phyloP scores from a whole-genome alignment of 2,888 invertebrate genomes.

The Eristalinus sepulchralis region DNA sequence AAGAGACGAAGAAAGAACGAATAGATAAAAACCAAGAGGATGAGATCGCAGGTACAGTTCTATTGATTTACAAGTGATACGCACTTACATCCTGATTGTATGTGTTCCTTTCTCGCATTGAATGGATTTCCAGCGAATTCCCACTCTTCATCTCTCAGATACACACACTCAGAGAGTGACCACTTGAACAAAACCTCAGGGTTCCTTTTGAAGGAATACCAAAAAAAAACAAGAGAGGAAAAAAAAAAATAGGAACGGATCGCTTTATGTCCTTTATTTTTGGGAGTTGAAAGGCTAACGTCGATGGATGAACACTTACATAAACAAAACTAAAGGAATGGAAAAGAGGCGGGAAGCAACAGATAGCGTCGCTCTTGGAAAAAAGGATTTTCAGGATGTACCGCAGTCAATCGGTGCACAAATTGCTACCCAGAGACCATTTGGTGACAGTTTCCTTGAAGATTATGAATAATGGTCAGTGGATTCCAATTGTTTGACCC shows the following conservation, averaged over 20 bases:
- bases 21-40: slow-evolving; percentile 57
- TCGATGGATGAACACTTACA: slow-evolving; percentile 35
- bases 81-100: slow-evolving; percentile 71
- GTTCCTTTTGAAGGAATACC: slow-evolving; percentile 19
- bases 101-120: slow-evolving; percentile 50
- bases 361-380: slow-evolving; percentile 16
- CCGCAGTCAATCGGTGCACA: slow-evolving; percentile 2
- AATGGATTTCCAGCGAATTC: slow-evolving; percentile 69
- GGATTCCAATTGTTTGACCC: not conserved
- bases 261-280: slow-evolving; percentile 46
- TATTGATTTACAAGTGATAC: slow-evolving; percentile 70
- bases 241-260: slow-evolving; percentile 29
- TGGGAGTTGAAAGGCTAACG: slow-evolving; percentile 54
- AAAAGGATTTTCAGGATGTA: slow-evolving; percentile 49
- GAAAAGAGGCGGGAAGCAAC: slow-evolving; percentile 51
- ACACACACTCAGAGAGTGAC: slow-evolving; percentile 52
- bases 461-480: slow-evolving; percentile 22
- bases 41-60: slow-evolving; percentile 69
- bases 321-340: slow-evolving; percentile 22
- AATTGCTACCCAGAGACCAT: slow-evolving; percentile 21
- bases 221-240: not conserved
- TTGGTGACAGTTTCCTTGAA: slow-evolving; percentile 29
- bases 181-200: slow-evolving; percentile 71
- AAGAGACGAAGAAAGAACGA: slow-evolving; percentile 20
- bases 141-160: slow-evolving; percentile 51